Evolutionary conservation across 2,113 vertebrate species (phyloP), one percentile per base, ranked within the genome.

Genomic region (Trachemys scripta): DNA sequence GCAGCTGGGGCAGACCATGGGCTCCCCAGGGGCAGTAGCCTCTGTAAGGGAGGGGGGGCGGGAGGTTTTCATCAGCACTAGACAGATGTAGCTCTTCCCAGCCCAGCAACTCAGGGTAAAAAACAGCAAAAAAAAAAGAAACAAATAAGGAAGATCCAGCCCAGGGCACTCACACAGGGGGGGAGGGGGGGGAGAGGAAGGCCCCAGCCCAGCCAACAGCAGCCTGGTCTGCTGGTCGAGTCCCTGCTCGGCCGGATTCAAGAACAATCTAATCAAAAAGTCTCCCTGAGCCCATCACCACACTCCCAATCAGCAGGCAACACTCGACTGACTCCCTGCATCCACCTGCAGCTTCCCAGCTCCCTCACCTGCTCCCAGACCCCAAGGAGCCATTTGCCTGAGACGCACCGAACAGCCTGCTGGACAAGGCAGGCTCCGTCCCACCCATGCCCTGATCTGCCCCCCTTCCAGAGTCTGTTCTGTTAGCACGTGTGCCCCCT

Each of bases 1-100:
- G 97, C 99, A 99, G 90, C 97, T 97, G 38, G 99, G 99, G 98
- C 99, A 99, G 94, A 96, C 62, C 6, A 96, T 69, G 38, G 87
- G 42, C 10, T 94, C 95, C 53, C 75, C 59, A 80, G 51, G 85
- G 80, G 25, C 92, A 84, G 93, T 57, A 86, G 86, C 6, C 75
- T 69, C 97, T 98, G 96, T 54, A 51, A 80, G 8, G 7, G 25
- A 10, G 17, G 12, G 27, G 49, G 24, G 3, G 29, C 80, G 49
- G 88, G 78, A 45, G 45, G 45, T 45, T 86, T 89, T 47, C 6
- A 0, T 45, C 6, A 85, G 10, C 4, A 17, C 84, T 78, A 79
- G 87, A 89, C 87, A 78, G 87, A 89, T 89, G 89, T 12, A 81
- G 31, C 22, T 89, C 82, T 83, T 27, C 27, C 11, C 2, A 69